A percentile compares a stretch with the other conserved stretches of the same genome.
phyloP scores from a whole-genome alignment of 2,888 invertebrate genomes.

The Apotomis betuletana region DNA sequence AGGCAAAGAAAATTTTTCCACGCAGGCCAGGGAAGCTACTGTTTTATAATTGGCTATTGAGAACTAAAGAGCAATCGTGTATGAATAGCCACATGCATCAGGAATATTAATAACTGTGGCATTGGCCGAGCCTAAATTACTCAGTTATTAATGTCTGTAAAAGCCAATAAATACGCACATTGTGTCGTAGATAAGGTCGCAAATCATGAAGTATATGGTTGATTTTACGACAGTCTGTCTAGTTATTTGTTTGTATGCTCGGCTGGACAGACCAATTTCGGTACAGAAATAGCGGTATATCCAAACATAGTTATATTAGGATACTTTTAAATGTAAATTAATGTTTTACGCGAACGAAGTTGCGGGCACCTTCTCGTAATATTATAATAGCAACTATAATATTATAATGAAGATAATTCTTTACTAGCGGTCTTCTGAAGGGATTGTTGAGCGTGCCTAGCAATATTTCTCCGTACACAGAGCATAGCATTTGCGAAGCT shows the following conservation, averaged over 20 bases:
- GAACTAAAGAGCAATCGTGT: constrained; percentile 16
- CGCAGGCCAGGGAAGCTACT: neutral
- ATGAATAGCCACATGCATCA: constrained; percentile 30
- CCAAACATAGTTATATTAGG: too few species aligned
- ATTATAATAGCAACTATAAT: too few species aligned
- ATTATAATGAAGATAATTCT: too few species aligned
- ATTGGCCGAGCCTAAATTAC: constrained; percentile 29
- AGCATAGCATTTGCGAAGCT: constrained; percentile 2
- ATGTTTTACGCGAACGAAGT: too few species aligned
- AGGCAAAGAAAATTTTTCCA: too few species aligned
- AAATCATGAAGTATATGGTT: constrained; percentile 11
- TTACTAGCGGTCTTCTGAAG: neutral
- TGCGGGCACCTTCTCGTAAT: too few species aligned
- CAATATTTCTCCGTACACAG: neutral
- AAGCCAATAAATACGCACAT: constrained; percentile 15
- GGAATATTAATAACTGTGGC: constrained; percentile 33
- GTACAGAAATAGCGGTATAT: too few species aligned
- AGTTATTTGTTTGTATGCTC: neutral
- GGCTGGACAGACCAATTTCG: too few species aligned
- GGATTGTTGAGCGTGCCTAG: neutral
- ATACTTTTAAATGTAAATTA: too few species aligned
- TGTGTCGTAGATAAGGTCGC: constrained; percentile 4
- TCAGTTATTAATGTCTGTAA: constrained; percentile 19
- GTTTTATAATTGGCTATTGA: constrained; percentile 4
- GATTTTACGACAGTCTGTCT: neutral